These are phyloP conservation scores for Toxotes chatareus DNA, from an alignment of 2,113 vertebrate genomes.

Conservation along the genomic window DNA sequence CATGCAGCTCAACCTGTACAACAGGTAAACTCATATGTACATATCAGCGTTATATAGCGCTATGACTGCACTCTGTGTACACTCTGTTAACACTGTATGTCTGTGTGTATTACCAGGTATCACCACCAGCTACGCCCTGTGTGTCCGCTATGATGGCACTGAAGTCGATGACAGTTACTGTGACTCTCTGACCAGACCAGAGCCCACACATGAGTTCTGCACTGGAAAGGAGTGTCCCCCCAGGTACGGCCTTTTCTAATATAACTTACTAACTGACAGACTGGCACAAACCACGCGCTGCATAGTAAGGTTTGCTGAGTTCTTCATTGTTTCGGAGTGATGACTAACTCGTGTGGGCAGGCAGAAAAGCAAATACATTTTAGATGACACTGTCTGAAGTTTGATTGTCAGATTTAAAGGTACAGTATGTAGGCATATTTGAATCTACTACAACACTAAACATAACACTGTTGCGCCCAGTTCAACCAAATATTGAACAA, in stretches of 20 bases:
- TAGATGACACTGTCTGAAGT: background rate
- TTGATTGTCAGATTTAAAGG: background rate
- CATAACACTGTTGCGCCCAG: too few relatives aligned
- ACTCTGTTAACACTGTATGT: background rate
- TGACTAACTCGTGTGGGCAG: too few relatives aligned
- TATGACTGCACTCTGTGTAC: background rate
- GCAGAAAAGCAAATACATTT: too few relatives aligned
- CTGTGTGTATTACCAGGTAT: constrained; percentile 83
- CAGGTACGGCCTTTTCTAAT: constrained; percentile 78
- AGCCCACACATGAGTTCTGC: constrained; percentile 91
- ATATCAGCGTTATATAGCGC: background rate
- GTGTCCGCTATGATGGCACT: constrained; percentile 88
- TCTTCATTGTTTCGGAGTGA: too few relatives aligned
- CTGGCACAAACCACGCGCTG: background rate
- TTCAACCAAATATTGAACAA: too few relatives aligned
- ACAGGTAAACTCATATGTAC: constrained; percentile 84
- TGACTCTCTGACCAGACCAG: constrained; percentile 88
- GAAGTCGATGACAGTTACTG: constrained; percentile 90
- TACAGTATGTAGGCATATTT: too few relatives aligned
- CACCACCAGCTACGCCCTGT: constrained; percentile 86
- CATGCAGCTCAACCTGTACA: constrained; percentile 93
- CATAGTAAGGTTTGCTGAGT: background rate
- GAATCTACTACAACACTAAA: too few relatives aligned
- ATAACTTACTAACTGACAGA: background rate
- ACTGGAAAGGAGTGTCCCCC: constrained; percentile 90